phyloP scores from a whole-genome alignment of 2,797 vertebrate genomes.

The Tapera naevia region DNA sequence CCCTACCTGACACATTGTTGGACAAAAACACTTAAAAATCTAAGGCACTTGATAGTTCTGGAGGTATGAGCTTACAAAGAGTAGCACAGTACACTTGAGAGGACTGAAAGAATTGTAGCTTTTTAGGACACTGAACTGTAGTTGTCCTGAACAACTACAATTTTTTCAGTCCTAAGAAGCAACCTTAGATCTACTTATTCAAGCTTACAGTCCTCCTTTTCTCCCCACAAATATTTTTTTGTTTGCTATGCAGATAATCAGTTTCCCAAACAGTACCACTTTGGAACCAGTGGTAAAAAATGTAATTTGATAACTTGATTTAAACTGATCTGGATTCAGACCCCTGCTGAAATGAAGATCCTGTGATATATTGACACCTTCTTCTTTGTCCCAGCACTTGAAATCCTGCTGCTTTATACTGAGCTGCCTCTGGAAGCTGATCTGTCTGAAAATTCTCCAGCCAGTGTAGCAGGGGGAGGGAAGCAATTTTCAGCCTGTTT shows the following conservation, averaged over 20 bases:
- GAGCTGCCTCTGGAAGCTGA: neutral
- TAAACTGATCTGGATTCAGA: neutral
- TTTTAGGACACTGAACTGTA: neutral
- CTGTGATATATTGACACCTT: neutral
- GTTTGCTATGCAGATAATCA: neutral
- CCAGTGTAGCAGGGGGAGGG: neutral
- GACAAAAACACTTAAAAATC: neutral
- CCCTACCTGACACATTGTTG: neutral
- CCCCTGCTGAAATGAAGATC: neutral
- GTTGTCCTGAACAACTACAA: neutral
- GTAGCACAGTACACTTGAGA: neutral
- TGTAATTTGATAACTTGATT: neutral
- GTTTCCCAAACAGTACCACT: neutral
- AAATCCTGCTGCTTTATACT: neutral
- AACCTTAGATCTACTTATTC: neutral
- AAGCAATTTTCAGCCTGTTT: conserved; percentile 20
- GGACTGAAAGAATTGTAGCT: neutral
- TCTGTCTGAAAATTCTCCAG: neutral
- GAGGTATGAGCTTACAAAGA: neutral
- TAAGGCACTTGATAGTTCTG: neutral
- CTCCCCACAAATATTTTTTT: neutral
- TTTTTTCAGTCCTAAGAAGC: too few relatives aligned
- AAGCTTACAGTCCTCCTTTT: neutral
- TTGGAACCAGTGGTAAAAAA: neutral
- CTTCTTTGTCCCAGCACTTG: neutral